Conservation (phyloP, 1,140 invertebrate genomes). For the Asobara japonica region DNA sequence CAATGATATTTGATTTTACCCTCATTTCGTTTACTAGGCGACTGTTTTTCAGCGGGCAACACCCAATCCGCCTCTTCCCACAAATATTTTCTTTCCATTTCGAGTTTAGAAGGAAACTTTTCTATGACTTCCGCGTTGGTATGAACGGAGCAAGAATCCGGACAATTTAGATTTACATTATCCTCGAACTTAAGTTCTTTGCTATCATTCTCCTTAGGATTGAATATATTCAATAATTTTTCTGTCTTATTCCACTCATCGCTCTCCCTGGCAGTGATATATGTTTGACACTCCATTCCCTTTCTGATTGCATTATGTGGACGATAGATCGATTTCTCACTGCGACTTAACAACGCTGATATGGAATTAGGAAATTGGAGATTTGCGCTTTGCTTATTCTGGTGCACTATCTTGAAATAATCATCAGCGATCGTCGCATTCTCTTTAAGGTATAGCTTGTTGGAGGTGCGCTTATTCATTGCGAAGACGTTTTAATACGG, state of each 20-base stretch:
- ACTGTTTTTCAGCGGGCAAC: constrained; percentile 27
- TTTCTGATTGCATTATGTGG: not conserved
- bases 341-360: not conserved
- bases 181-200: no score
- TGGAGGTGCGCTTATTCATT: not conserved
- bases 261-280: no score
- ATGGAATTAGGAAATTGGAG: constrained; percentile 15
- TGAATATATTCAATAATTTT: constrained; percentile 6
- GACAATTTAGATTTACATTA: no score
- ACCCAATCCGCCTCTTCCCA: constrained; percentile 33
- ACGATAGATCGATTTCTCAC: not conserved
- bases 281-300: no score
- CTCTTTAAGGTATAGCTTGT: not conserved
- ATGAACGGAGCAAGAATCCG: no score
- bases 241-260: no score
- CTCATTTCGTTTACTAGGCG: constrained; percentile 8
- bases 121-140: not conserved
- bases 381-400: not conserved
- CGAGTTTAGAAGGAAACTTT: not conserved
- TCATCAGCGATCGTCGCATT: not conserved
- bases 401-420: not conserved
- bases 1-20: constrained; percentile 50
- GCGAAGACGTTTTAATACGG: not conserved
- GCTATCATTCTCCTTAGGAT: no score
- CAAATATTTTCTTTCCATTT: constrained; percentile 35